phyloP scores from a whole-genome alignment of 2,797 vertebrate genomes.

The Pitangus sulphuratus region DNA sequence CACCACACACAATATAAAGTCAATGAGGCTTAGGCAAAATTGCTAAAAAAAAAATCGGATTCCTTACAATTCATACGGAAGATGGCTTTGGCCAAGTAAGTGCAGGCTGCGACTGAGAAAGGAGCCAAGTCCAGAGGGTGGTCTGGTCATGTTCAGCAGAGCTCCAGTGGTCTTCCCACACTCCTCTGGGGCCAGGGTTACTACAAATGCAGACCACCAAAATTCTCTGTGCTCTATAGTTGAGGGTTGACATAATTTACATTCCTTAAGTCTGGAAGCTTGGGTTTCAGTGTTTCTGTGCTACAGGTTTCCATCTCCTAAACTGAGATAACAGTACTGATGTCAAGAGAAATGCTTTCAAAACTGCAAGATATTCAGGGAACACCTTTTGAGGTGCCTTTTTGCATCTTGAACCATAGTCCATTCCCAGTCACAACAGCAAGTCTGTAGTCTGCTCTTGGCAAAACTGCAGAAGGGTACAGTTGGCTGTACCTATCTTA shows the following conservation, averaged over 20 bases:
- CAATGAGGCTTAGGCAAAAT: background rate
- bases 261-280: background rate
- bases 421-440: background rate
- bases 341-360: background rate
- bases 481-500: background rate
- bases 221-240: background rate
- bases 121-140: background rate
- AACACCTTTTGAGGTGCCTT: background rate
- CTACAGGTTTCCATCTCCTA: background rate
- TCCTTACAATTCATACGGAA: background rate
- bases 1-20: background rate
- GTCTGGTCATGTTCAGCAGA: background rate
- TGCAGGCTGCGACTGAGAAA: background rate
- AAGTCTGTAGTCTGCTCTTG: background rate
- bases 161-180: background rate
- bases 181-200: background rate
- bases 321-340: background rate
- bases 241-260: rapidly evolving
- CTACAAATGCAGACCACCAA: background rate
- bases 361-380: background rate
- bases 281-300: background rate
- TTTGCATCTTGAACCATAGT: background rate
- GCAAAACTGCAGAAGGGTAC: background rate
- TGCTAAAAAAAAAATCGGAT: background rate
- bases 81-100: background rate